Conservation (phyloP, 2,113 vertebrate genomes). For the Ctenomys sociabilis region DNA sequence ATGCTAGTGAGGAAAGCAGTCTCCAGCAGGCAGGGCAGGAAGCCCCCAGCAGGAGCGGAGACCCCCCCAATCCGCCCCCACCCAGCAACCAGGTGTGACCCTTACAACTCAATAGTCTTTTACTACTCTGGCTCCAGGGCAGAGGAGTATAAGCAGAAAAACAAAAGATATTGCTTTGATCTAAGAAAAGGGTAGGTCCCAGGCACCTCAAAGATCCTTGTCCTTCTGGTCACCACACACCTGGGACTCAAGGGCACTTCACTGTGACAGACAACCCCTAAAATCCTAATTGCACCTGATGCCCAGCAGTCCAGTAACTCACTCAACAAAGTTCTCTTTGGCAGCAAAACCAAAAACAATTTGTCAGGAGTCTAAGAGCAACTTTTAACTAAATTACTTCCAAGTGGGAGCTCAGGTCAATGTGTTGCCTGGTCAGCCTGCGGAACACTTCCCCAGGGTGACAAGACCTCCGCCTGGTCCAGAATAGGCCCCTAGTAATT, state of each 20-base stretch:
- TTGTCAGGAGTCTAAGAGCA: slow-evolving; percentile 74
- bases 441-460: slow-evolving; percentile 50
- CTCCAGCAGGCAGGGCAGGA: neutral
- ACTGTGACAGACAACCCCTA: neutral
- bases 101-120: slow-evolving; percentile 69
- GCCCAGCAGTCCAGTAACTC: neutral
- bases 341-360: slow-evolving; percentile 71
- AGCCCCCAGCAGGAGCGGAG: neutral
- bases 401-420: slow-evolving; percentile 54
- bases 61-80: rapidly evolving
- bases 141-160: slow-evolving; percentile 57
- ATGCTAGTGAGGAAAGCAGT: slow-evolving; percentile 38
- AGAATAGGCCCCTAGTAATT: slow-evolving; percentile 46
- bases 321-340: slow-evolving; percentile 56
- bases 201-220: slow-evolving; percentile 71
- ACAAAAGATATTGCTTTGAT: slow-evolving; percentile 82
- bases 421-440: slow-evolving; percentile 5
- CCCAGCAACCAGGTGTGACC: slow-evolving; percentile 62
- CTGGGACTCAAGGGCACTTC: slow-evolving; percentile 44
- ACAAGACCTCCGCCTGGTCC: neutral
- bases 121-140: slow-evolving; percentile 70
- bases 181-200: slow-evolving; percentile 67
- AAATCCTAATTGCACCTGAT: slow-evolving; percentile 8
- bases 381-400: slow-evolving; percentile 67
- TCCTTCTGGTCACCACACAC: neutral